These are phyloP conservation scores for Zhuqinia jingwanae DNA, from an alignment of 2,888 invertebrate genomes.

Conservation along the genomic window DNA sequence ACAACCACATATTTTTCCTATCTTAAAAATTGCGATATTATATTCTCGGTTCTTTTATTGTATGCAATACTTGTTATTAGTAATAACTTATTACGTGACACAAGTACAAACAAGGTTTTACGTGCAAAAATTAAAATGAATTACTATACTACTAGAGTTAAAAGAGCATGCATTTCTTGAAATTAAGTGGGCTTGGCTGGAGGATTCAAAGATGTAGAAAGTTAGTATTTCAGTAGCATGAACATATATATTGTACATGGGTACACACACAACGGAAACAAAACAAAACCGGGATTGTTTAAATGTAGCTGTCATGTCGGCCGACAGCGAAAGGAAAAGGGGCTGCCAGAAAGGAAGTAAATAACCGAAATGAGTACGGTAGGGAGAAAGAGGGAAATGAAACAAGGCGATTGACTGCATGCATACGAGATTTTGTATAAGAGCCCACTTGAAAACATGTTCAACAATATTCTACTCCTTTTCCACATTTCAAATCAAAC, in stretches of 20 bases:
- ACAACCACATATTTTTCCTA: too few species aligned
- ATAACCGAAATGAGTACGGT: conserved; percentile 44
- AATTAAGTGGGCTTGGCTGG: too few species aligned
- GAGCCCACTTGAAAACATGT: conserved; percentile 63
- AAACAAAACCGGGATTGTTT: too few species aligned
- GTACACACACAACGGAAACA: conserved; percentile 43
- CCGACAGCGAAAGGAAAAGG: conserved; percentile 54
- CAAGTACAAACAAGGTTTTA: too few species aligned
- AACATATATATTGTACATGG: conserved; percentile 12
- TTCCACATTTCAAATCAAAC: conserved; percentile 58
- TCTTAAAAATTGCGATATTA: too few species aligned
- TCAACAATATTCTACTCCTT: conserved; percentile 32
- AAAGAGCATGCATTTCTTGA: too few species aligned
- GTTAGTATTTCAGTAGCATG: conserved; percentile 52
- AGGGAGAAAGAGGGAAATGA: neutral
- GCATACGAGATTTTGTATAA: neutral
- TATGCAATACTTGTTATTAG: too few species aligned
- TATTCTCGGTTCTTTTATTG: too few species aligned
- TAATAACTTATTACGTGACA: too few species aligned
- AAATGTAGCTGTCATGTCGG: conserved; percentile 40
- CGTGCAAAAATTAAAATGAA: too few species aligned
- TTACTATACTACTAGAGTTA: too few species aligned
- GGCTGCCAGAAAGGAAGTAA: conserved; percentile 29
- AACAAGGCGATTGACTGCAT: conserved; percentile 26
- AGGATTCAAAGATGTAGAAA: conserved; percentile 31